A percentile compares a stretch with the other conserved stretches of the same genome.
Conservation (phyloP, 2,113 vertebrate genomes). For the Puffinus mauretanicus region DNA sequence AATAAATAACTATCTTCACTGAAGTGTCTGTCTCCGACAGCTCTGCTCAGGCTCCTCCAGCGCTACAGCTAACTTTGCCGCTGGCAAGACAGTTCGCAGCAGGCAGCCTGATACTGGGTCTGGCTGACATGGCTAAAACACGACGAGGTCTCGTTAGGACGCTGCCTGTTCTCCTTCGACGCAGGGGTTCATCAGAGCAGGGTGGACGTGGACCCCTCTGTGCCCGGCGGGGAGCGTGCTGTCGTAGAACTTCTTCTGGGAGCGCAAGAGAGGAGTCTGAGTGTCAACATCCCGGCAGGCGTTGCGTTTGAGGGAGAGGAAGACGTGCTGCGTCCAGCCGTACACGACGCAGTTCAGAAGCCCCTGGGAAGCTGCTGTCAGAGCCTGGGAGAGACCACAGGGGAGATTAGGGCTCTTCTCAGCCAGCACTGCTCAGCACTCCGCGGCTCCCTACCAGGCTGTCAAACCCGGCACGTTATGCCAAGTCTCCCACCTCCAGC, state of each 20-base stretch:
- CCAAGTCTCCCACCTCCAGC: neutral
- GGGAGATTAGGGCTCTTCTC: neutral
- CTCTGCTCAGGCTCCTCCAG: neutral
- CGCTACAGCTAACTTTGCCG: neutral
- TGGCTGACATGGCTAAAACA: neutral
- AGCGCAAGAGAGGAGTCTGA: constrained; percentile 87
- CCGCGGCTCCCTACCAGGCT: neutral
- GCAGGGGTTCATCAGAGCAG: constrained; percentile 56
- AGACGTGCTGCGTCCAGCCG: constrained; percentile 81
- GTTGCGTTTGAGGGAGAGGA: constrained; percentile 69
- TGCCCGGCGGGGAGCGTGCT: neutral
- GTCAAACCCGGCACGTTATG: rapidly evolving
- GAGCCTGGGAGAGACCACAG: constrained; percentile 73
- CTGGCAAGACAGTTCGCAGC: neutral
- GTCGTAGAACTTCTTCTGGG: constrained; percentile 82
- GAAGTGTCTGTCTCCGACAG: neutral
- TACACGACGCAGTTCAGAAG: constrained; percentile 87
- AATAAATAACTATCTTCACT: constrained; percentile 53
- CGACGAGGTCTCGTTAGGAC: rapidly evolving
- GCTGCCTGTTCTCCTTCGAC: neutral
- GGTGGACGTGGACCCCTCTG: constrained; percentile 32
- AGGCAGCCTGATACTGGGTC: neutral
- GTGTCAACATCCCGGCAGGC: constrained; percentile 79
- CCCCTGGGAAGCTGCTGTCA: constrained; percentile 88
- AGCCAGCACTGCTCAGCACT: neutral